Conservation (phyloP, 2,113 vertebrate species). For the Phalacrocorax pelagicus region DNA sequence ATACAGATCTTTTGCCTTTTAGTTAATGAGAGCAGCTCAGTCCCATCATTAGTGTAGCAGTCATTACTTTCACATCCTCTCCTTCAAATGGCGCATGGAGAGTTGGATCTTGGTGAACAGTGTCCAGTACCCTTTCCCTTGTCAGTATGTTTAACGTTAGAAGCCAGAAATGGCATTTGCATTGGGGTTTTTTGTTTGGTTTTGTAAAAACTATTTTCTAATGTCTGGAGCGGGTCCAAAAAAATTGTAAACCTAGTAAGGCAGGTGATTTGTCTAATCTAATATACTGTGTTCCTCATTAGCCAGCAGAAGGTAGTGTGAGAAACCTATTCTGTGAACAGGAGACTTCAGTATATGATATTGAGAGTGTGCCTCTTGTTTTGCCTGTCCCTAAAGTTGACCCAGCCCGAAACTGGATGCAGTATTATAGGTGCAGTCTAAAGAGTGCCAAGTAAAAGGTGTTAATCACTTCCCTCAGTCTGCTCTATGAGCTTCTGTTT, state of each 20-base stretch:
- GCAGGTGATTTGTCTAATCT: neutral
- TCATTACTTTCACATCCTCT: neutral
- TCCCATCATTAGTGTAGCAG: neutral
- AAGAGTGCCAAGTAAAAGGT: neutral
- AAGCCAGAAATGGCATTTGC: neutral
- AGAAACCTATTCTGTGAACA: neutral
- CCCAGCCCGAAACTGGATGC: neutral
- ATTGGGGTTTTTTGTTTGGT: neutral
- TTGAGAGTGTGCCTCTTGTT: neutral
- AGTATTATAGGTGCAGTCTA: neutral
- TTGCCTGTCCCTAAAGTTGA: neutral
- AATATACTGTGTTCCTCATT: neutral
- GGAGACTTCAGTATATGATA: neutral
- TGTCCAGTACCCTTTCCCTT: neutral
- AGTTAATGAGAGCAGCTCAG: neutral
- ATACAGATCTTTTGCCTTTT: neutral
- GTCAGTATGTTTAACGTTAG: neutral
- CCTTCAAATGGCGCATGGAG: neutral
- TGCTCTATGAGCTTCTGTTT: neutral
- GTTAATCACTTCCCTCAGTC: neutral
- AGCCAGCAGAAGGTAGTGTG: neutral
- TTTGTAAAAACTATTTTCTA: neutral
- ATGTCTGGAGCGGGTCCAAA: neutral
- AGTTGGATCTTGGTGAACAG: neutral
- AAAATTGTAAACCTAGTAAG: neutral